phyloP scores from a whole-genome alignment of 2,888 invertebrate species.

The Andrena marginata region DNA sequence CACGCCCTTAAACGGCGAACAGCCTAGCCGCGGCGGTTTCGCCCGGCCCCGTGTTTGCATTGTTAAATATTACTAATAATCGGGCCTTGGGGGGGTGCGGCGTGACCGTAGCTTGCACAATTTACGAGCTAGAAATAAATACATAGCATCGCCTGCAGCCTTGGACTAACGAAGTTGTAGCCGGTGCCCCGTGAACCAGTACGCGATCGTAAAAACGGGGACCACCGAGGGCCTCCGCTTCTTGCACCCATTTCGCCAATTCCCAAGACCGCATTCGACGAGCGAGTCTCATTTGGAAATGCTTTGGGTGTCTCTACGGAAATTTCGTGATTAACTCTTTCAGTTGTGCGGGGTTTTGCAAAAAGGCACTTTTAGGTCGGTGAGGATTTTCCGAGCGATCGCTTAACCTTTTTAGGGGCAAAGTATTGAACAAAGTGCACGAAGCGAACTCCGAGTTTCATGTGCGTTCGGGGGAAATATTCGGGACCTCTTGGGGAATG shows the following conservation, averaged over 20 bases:
- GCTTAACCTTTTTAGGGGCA: too few species aligned
- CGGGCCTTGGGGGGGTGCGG: constrained; percentile 27
- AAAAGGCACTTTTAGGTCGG: too few species aligned
- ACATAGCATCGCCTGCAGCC: constrained; percentile 55
- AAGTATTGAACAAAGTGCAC: too few species aligned
- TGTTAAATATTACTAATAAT: constrained; percentile 63
- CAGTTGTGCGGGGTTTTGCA: too few species aligned
- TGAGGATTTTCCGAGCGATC: too few species aligned
- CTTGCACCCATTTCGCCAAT: constrained; percentile 37
- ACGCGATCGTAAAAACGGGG: constrained; percentile 49
- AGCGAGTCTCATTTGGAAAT: not conserved
- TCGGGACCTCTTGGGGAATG: too few species aligned
- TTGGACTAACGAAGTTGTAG: constrained; percentile 60
- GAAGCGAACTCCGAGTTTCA: too few species aligned
- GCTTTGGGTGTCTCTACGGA: not conserved
- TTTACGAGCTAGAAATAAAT: constrained; percentile 58
- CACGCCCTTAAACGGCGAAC: constrained; percentile 58
- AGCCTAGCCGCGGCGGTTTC: constrained; percentile 15
- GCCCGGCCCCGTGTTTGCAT: constrained; percentile 32
- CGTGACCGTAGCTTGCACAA: constrained; percentile 45
- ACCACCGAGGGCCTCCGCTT: constrained; percentile 52
- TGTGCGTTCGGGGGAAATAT: too few species aligned
- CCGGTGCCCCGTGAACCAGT: constrained; percentile 32
- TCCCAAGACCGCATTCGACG: constrained; percentile 10
- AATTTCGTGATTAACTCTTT: not conserved